Percentiles rank a stretch among this genome's conserved stretches.
phyloP scores from a whole-genome alignment of 2,888 invertebrate species.

The Eristalinus sepulchralis region DNA sequence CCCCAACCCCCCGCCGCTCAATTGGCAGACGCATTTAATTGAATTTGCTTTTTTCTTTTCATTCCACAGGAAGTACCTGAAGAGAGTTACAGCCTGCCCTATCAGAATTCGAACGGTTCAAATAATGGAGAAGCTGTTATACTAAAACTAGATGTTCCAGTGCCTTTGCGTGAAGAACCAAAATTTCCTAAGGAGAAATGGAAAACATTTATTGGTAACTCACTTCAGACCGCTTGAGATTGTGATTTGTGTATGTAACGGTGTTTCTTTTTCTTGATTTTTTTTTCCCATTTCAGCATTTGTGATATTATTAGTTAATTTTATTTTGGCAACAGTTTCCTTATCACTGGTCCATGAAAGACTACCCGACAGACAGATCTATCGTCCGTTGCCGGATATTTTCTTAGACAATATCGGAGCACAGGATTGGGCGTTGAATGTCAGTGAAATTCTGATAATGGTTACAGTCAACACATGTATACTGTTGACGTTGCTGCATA shows the following conservation, averaged over 20 bases:
- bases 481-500: slow-evolving; percentile 91
- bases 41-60: slow-evolving; percentile 17
- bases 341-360: slow-evolving; percentile 93
- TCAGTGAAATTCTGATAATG: slow-evolving; percentile 94
- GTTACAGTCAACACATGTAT: slow-evolving; percentile 89
- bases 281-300: slow-evolving; percentile 84
- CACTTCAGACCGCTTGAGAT: slow-evolving; percentile 77
- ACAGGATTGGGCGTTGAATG: slow-evolving; percentile 90
- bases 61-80: slow-evolving; percentile 75
- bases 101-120: slow-evolving; percentile 72
- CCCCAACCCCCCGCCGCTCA: not conserved
- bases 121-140: slow-evolving; percentile 79
- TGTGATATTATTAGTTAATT: slow-evolving; percentile 84
- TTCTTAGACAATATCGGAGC: slow-evolving; percentile 89
- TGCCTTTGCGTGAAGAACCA: slow-evolving; percentile 87
- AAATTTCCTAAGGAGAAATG: slow-evolving; percentile 92
- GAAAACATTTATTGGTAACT: slow-evolving; percentile 85
- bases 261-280: slow-evolving; percentile 71
- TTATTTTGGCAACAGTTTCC: slow-evolving; percentile 86
- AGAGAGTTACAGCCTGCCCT: slow-evolving; percentile 74
- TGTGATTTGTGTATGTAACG: not conserved
- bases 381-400: slow-evolving; percentile 91
- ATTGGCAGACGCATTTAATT: slow-evolving; percentile 9
- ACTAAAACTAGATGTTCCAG: slow-evolving; percentile 85
- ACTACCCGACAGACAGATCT: slow-evolving; percentile 88